These are phyloP conservation scores for Pterois miles DNA, from an alignment of 2,797 vertebrate genomes.

Conservation along the genomic window DNA sequence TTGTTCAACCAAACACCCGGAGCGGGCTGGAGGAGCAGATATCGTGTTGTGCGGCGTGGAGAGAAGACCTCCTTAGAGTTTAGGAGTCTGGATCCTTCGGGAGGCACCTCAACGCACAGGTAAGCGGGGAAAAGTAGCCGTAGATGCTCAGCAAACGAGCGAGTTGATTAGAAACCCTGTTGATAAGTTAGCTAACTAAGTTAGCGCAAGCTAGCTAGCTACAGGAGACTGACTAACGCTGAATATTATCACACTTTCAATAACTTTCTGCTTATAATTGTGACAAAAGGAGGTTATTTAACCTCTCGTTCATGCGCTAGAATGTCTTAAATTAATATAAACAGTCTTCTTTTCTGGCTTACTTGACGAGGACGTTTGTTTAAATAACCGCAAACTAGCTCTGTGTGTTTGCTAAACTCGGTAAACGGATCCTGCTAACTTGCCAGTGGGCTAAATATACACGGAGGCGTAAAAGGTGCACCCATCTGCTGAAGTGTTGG, in stretches of 20 bases:
- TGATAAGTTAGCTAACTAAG: conserved; percentile 27
- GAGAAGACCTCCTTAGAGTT: background rate
- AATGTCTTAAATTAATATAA: background rate
- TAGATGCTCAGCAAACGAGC: rapidly evolving
- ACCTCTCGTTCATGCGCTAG: background rate
- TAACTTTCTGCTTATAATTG: rapidly evolving
- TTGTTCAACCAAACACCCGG: background rate
- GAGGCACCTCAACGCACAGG: conserved; percentile 16
- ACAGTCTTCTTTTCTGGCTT: background rate
- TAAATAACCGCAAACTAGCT: background rate
- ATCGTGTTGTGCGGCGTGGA: background rate
- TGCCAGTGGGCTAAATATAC: conserved; percentile 64
- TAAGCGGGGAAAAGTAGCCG: background rate
- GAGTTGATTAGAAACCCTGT: background rate
- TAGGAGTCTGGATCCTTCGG: background rate
- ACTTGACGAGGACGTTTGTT: background rate
- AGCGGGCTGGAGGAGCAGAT: background rate
- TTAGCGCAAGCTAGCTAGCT: background rate
- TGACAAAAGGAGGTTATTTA: no score
- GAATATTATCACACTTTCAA: background rate
- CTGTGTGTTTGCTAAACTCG: conserved; percentile 15
- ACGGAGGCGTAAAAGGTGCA: conserved; percentile 9
- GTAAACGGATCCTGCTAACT: conserved; percentile 66
- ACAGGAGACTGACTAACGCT: background rate
- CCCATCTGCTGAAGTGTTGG: conserved; percentile 7